Evolutionary conservation across 2,888 invertebrate species (phyloP).

Genomic region (Eurytoma adleriae): DNA sequence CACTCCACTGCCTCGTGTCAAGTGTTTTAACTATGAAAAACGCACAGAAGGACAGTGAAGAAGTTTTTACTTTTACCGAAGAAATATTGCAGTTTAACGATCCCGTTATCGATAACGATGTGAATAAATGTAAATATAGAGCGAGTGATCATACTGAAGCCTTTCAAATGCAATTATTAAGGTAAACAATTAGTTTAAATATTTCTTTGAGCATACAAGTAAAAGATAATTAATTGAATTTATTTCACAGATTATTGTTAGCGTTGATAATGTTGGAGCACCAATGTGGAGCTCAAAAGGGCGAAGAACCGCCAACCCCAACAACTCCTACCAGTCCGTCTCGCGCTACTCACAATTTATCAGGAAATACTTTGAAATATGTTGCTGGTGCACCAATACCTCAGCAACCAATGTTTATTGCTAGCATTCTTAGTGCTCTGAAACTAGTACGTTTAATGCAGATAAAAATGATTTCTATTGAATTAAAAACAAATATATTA

Average conservation of each 20-base stretch:
- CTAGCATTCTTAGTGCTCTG: conserved; percentile 86
- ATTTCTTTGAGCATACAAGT: too few relatives aligned
- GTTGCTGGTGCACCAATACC: conserved; percentile 82
- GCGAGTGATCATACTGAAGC: conserved; percentile 82
- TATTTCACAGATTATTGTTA: conserved; percentile 79
- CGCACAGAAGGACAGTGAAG: conserved; percentile 74
- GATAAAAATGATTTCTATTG: background rate
- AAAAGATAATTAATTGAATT: background rate
- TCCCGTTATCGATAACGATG: conserved; percentile 75
- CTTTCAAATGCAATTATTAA: conserved; percentile 82
- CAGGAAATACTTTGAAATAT: conserved; percentile 78
- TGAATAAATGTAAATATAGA: conserved; percentile 78
- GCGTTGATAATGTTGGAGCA: conserved; percentile 87
- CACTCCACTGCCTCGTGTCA: conserved; percentile 88
- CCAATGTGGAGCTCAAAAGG: conserved; percentile 80
- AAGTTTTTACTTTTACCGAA: conserved; percentile 83
- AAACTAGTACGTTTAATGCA: conserved; percentile 75
- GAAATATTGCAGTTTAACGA: conserved; percentile 86
- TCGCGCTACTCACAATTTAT: conserved; percentile 67
- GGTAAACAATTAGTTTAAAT: conserved; percentile 68
- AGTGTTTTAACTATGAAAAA: conserved; percentile 82
- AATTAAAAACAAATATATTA: conserved; percentile 23
- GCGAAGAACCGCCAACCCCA: conserved; percentile 71
- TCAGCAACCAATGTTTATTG: conserved; percentile 90
- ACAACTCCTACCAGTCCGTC: conserved; percentile 67